Conservation (phyloP, 2,888 invertebrate genomes). For the Agriopis marginaria region DNA sequence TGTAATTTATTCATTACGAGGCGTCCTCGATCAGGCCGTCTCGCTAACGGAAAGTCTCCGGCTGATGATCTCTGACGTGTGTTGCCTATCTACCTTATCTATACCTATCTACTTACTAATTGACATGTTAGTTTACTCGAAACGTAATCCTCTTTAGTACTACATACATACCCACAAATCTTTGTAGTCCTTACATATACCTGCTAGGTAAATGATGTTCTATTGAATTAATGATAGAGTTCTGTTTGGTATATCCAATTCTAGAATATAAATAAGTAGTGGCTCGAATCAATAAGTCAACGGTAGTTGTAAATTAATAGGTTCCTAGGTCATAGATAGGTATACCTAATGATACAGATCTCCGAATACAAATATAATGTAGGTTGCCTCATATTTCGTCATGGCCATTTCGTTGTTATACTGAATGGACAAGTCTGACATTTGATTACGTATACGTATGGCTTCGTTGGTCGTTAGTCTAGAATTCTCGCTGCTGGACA, state of each 20-base stretch:
- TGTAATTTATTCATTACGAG: conserved; percentile 86
- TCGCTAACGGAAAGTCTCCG: conserved; percentile 80
- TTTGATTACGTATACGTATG: conserved; percentile 7
- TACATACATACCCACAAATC: neutral
- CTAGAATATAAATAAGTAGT: neutral
- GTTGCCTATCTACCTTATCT: conserved; percentile 22
- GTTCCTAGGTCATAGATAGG: neutral
- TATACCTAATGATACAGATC: neutral
- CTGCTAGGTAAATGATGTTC: conserved; percentile 21
- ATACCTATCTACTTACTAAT: conserved; percentile 27
- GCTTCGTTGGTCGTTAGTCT: conserved; percentile 3
- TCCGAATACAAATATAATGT: conserved; percentile 3
- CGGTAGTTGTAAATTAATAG: conserved; percentile 1
- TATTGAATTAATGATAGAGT: conserved; percentile 17
- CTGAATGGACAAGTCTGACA: conserved; percentile 5
- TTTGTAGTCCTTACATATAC: neutral
- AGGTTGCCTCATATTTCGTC: conserved; percentile 2
- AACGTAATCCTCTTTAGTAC: conserved; percentile 20
- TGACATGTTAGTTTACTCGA: conserved; percentile 48
- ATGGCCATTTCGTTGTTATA: conserved; percentile 12
- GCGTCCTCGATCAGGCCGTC: conserved; percentile 79
- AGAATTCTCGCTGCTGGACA: conserved; percentile 9
- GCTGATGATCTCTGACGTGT: conserved; percentile 68
- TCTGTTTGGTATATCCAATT: conserved; percentile 4
- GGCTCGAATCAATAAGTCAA: conserved; percentile 9